Evolutionary conservation across 2,113 vertebrate genomes (phyloP).

Genomic region (Lepus timidus): DNA sequence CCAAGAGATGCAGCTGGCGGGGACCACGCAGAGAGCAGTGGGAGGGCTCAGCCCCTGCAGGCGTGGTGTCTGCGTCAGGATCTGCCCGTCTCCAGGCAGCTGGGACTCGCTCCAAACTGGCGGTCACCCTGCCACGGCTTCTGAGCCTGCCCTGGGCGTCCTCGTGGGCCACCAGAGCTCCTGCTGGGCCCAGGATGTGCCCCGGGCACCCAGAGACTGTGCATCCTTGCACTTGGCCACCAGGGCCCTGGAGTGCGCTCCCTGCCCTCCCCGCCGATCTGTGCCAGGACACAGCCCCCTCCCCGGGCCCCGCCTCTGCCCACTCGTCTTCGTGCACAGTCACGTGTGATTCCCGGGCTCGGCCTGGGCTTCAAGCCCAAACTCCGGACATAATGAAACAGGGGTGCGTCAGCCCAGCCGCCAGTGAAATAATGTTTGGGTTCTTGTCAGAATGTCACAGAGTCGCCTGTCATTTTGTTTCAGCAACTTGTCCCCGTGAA

Average conservation of each 20-base stretch:
- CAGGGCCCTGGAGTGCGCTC: too few relatives aligned
- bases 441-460: slow-evolving; percentile 92
- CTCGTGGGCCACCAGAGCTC: background rate
- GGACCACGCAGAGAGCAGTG: too few relatives aligned
- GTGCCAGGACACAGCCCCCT: background rate
- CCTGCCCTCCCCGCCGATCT: too few relatives aligned
- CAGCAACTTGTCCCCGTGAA: slow-evolving; percentile 91
- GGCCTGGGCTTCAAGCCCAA: slow-evolving; percentile 70
- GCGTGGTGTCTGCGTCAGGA: fast-evolving
- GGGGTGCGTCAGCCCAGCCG: slow-evolving; percentile 83
- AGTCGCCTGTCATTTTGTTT: slow-evolving; percentile 93
- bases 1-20: background rate
- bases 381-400: slow-evolving; percentile 77
- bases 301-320: background rate
- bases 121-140: background rate
- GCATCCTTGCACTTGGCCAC: background rate
- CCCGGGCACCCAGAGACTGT: background rate
- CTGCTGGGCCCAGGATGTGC: background rate
- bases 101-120: background rate
- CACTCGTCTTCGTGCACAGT: slow-evolving; percentile 41
- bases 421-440: slow-evolving; percentile 89
- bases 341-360: slow-evolving; percentile 62
- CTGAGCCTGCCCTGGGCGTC: background rate
- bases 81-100: background rate
- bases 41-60: background rate